A percentile compares a stretch with the other conserved stretches of the same genome.
These are phyloP conservation scores for Mythimna ferrago DNA, from an alignment of 2,888 invertebrate species.

Conservation along the genomic window DNA sequence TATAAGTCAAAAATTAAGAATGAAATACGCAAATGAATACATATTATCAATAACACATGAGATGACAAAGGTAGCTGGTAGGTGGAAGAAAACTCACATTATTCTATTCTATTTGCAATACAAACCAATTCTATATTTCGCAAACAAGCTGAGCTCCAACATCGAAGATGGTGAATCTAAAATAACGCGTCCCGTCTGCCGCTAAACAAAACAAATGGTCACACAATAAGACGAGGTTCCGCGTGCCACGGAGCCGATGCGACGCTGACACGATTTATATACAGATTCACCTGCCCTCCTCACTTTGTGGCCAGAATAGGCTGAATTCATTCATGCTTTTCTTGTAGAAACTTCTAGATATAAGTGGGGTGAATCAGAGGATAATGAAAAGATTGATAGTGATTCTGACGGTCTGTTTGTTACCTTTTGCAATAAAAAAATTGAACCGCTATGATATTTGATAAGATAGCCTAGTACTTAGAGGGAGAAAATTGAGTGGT, in stretches of 20 bases:
- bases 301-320: slow-evolving; percentile 68
- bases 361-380: slow-evolving; percentile 5
- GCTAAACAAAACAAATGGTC: slow-evolving; percentile 83
- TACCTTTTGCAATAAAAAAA: neutral
- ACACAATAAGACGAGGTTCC: slow-evolving; percentile 88
- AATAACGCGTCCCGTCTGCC: slow-evolving; percentile 81
- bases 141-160: slow-evolving; percentile 56
- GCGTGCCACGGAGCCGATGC: slow-evolving; percentile 82
- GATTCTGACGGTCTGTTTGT: too few relatives aligned
- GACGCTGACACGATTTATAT: slow-evolving; percentile 83
- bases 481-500: too few relatives aligned
- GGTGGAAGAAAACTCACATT: neutral
- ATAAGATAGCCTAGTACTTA: fast-evolving
- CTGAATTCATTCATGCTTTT: slow-evolving; percentile 74
- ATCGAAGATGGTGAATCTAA: slow-evolving; percentile 81
- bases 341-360: slow-evolving; percentile 44
- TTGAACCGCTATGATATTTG: too few relatives aligned
- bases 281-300: slow-evolving; percentile 80
- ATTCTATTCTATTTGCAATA: slow-evolving; percentile 29
- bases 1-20: neutral
- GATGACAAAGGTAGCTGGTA: neutral
- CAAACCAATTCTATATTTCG: slow-evolving; percentile 42
- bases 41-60: neutral
- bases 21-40: neutral
- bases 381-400: neutral